Conservation (phyloP, 1,140 invertebrate genomes). For the Charaxes varanes region DNA sequence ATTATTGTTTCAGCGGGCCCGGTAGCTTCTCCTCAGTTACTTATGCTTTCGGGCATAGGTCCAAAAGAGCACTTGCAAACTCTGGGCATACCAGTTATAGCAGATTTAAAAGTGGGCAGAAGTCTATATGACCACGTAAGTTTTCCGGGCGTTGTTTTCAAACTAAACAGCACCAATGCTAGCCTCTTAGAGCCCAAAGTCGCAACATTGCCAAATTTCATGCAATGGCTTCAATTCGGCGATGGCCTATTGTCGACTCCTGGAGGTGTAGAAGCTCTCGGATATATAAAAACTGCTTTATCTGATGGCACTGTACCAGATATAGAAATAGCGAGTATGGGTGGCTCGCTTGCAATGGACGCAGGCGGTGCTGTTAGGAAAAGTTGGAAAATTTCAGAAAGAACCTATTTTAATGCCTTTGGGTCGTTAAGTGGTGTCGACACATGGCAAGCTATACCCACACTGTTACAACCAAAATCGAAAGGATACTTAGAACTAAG, state of each 20-base stretch:
- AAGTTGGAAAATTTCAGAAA: constrained; percentile 53
- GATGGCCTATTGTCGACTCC: constrained; percentile 69
- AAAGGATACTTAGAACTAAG: constrained; percentile 80
- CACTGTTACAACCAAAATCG: constrained; percentile 84
- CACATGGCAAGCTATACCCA: constrained; percentile 81
- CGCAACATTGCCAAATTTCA: constrained; percentile 67
- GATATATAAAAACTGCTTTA: constrained; percentile 73
- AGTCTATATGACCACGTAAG: constrained; percentile 84
- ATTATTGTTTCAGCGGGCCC: constrained; percentile 83
- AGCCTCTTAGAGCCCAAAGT: constrained; percentile 69
- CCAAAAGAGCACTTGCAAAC: constrained; percentile 80
- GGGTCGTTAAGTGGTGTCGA: constrained; percentile 67
- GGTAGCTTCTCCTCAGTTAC: constrained; percentile 85
- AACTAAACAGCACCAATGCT: constrained; percentile 71
- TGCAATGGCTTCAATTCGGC: constrained; percentile 73
- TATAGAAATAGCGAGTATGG: constrained; percentile 74
- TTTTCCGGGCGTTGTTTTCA: constrained; percentile 79
- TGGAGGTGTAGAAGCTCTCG: constrained; percentile 74
- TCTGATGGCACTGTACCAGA: constrained; percentile 73
- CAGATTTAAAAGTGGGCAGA: constrained; percentile 81
- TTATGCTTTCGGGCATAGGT: constrained; percentile 89
- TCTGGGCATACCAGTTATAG: constrained; percentile 79
- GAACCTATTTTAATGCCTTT: constrained; percentile 40
- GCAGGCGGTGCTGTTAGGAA: constrained; percentile 49
- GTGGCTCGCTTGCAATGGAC: constrained; percentile 56